A percentile compares a stretch with the other conserved stretches of the same genome.
These are phyloP conservation scores for Ophiodon elongatus DNA, from an alignment of 2,113 vertebrate genomes.

Conservation along the genomic window DNA sequence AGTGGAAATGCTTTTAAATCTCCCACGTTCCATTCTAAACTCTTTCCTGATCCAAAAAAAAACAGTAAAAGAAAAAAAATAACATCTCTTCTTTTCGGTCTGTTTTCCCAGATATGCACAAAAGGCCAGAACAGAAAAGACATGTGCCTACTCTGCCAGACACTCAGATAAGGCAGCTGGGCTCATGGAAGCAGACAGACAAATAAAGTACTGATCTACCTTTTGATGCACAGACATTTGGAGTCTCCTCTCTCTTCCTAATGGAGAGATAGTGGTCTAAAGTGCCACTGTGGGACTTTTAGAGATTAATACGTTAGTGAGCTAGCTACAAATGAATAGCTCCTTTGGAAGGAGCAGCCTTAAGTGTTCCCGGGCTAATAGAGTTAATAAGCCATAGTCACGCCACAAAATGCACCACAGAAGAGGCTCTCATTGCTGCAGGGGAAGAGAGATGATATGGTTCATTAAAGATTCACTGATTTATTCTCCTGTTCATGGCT, in stretches of 20 bases:
- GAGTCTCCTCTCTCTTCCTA: slow-evolving; percentile 34
- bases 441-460: slow-evolving; percentile 60
- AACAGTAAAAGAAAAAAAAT: not conserved
- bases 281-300: slow-evolving; percentile 54
- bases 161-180: slow-evolving; percentile 7
- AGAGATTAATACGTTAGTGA: slow-evolving; percentile 64
- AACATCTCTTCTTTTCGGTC: not conserved
- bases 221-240: slow-evolving; percentile 48
- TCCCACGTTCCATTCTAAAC: slow-evolving; percentile 7
- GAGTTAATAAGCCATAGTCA: slow-evolving; percentile 68
- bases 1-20: not conserved
- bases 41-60: slow-evolving; percentile 5
- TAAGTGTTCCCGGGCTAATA: slow-evolving; percentile 62
- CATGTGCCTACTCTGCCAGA: not conserved
- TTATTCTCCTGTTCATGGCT: slow-evolving; percentile 61
- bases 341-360: slow-evolving; percentile 50
- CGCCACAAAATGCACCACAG: slow-evolving; percentile 65
- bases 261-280: slow-evolving; percentile 51
- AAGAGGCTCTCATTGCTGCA: slow-evolving; percentile 56
- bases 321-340: slow-evolving; percentile 66
- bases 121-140: slow-evolving; percentile 3
- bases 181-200: slow-evolving; percentile 21
- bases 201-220: slow-evolving; percentile 37
- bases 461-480: slow-evolving; percentile 71
- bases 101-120: slow-evolving; percentile 19